Conservation (phyloP, 2,113 vertebrate species). For the Campylorhamphus procurvoides region DNA sequence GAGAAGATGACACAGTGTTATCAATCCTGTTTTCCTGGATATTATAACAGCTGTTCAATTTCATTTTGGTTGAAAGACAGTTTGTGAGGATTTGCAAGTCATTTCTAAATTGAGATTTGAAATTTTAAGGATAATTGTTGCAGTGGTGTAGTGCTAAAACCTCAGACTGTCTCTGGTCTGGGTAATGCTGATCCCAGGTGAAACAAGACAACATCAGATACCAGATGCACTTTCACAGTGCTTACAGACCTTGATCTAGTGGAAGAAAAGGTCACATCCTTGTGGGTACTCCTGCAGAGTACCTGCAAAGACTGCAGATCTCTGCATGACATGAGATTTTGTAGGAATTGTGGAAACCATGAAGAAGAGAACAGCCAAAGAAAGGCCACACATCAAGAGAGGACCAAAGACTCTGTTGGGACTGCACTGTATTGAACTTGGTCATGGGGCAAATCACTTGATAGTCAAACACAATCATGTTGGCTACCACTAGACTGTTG, state of each 20-base stretch:
- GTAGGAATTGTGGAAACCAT: accelerated
- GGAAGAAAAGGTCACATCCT: background rate
- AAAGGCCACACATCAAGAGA: accelerated
- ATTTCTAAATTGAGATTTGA: conserved; percentile 18
- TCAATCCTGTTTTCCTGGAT: conserved; percentile 25
- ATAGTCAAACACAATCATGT: background rate
- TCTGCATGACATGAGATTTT: background rate
- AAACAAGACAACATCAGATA: background rate
- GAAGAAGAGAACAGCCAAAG: background rate
- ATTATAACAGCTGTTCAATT: conserved; percentile 35
- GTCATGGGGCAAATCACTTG: background rate
- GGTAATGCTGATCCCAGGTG: background rate
- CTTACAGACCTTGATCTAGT: background rate
- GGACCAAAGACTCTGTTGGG: background rate
- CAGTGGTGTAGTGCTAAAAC: background rate
- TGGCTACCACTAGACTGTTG: background rate
- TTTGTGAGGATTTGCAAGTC: conserved; percentile 1
- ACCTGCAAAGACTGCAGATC: background rate
- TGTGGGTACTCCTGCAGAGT: accelerated
- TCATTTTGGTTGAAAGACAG: background rate
- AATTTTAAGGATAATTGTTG: background rate
- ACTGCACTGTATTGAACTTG: background rate
- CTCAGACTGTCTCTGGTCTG: background rate
- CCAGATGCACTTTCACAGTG: background rate
- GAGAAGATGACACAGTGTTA: background rate